These are phyloP conservation scores for Pelvicachromis taeniatus DNA, from an alignment of 2,113 vertebrate genomes.

Conservation along the genomic window DNA sequence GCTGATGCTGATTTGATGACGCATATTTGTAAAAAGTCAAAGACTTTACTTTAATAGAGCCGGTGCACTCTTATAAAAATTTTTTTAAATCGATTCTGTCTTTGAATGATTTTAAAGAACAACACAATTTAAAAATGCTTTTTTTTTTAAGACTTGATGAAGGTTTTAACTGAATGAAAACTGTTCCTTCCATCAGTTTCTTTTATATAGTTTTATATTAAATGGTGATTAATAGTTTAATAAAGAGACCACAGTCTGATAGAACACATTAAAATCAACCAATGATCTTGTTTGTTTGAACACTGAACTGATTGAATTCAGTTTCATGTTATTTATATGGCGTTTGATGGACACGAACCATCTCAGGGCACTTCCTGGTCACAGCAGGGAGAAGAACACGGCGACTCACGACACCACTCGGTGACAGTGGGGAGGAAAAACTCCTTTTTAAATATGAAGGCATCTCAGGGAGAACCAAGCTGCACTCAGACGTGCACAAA, in stretches of 20 bases:
- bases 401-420: no score
- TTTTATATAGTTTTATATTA: not conserved
- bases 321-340: not conserved
- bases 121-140: not conserved
- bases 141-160: no score
- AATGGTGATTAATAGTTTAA: not conserved
- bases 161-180: not conserved
- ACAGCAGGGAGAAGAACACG: not conserved
- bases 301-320: not conserved
- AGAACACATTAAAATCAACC: not conserved
- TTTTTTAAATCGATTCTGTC: not conserved
- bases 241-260: not conserved
- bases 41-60: not conserved
- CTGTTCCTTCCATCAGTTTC: not conserved
- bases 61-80: not conserved
- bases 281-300: not conserved
- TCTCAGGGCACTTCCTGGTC: not conserved
- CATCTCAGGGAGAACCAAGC: not conserved
- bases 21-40: not conserved
- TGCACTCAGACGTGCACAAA: not conserved
- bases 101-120: not conserved
- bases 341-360: rapidly evolving
- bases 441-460: not conserved
- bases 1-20: not conserved
- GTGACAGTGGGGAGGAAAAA: not conserved